Evolutionary conservation across 2,113 vertebrate species (phyloP).

Genomic region (Arothron firmamentum): DNA sequence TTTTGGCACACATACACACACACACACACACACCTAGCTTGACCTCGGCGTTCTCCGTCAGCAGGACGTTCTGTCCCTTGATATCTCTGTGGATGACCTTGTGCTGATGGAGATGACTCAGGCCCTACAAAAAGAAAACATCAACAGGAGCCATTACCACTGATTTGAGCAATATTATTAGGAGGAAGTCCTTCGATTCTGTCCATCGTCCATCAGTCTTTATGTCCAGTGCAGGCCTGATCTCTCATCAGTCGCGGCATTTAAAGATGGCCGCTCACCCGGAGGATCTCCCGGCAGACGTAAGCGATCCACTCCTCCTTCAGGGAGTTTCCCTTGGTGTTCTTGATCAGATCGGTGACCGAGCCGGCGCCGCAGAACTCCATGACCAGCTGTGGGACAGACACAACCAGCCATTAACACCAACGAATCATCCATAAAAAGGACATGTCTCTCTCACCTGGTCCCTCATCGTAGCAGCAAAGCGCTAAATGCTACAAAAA

Average conservation of each 20-base stretch:
- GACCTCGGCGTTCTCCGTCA: constrained; percentile 88
- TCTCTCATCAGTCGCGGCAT: too few relatives aligned
- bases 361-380: constrained; percentile 90
- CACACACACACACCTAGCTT: constrained; percentile 75
- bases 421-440: too few relatives aligned
- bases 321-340: constrained; percentile 72
- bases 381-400: constrained; percentile 59
- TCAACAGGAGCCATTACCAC: constrained; percentile 12
- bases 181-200: too few relatives aligned
- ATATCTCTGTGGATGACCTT: constrained; percentile 94
- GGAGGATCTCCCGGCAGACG: constrained; percentile 94
- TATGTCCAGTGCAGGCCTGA: too few relatives aligned
- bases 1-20: background rate
- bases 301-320: constrained; percentile 89
- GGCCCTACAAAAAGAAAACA: constrained; percentile 75
- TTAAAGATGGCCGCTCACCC: constrained; percentile 67
- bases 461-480: too few relatives aligned
- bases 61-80: constrained; percentile 90
- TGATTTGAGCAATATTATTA: background rate
- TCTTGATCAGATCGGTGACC: constrained; percentile 73
- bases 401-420: constrained; percentile 2
- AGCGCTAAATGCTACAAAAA: too few relatives aligned
- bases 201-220: too few relatives aligned
- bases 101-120: constrained; percentile 87
- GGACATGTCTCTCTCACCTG: too few relatives aligned